phyloP scores from a whole-genome alignment of 2,797 vertebrate genomes.

The Halcyon chelicuti region DNA sequence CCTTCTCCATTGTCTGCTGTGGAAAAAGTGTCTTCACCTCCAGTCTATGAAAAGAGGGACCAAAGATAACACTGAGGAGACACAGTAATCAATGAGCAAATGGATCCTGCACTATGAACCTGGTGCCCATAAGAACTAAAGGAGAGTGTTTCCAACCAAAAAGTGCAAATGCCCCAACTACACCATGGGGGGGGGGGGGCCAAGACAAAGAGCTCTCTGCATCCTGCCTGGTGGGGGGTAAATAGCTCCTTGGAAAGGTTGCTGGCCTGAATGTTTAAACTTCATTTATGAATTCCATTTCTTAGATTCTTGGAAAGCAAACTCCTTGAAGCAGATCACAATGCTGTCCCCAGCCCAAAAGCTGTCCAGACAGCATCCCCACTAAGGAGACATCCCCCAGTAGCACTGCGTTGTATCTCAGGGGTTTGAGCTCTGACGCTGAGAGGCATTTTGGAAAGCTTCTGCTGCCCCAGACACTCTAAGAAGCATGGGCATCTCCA shows the following conservation, averaged over 20 bases:
- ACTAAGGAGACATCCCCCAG: background rate
- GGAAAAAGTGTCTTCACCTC: background rate
- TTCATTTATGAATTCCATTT: background rate
- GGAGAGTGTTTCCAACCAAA: background rate
- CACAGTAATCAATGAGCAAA: background rate
- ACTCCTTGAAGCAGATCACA: background rate
- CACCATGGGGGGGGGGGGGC: rapidly evolving
- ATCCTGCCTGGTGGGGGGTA: background rate
- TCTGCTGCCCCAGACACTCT: background rate
- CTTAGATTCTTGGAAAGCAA: background rate
- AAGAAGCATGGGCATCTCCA: rapidly evolving
- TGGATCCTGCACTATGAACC: background rate
- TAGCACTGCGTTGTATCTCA: background rate
- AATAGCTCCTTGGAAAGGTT: background rate
- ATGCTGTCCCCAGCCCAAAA: too few relatives aligned
- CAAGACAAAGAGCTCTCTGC: background rate
- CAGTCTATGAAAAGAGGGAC: background rate
- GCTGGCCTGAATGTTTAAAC: background rate
- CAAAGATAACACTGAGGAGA: background rate
- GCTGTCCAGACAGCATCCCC: too few relatives aligned
- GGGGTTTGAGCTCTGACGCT: background rate
- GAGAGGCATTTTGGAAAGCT: background rate
- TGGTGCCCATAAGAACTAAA: background rate
- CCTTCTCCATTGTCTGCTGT: background rate
- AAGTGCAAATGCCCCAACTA: background rate